Base-by-base conservation (phyloP, 2,888 invertebrate genomes). In the Drosophila fulvimacula region DNA sequence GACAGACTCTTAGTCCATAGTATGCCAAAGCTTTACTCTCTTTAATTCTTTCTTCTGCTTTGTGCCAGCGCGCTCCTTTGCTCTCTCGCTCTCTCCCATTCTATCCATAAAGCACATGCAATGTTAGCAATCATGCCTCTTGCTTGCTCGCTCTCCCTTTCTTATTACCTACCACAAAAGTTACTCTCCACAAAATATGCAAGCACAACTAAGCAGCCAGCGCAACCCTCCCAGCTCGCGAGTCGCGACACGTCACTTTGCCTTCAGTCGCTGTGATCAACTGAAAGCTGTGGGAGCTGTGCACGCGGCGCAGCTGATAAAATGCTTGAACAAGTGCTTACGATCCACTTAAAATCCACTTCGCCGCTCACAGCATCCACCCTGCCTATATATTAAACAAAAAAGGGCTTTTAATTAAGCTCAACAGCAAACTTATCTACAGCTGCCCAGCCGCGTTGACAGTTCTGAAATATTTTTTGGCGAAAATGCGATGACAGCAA, bases 391-490 rank as follows among this genome's bases (percentile, higher is more conserved):
- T 7, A 27, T n/a, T 34, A 36, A 48, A 13, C 48, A 32, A 61
- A 63, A 52, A 71, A 53, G 53, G 55, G 64, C 52, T 72, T 65
- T 72, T 72, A 82, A 85, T 85, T 82, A 72, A 76, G 69, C 69
- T 69, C 55, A 76, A 65, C 62, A 27, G 58, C 76, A 72, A 72
- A 82, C 85, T 82, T 76, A 76, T 79, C 73, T 69, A 53, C 39
- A 24, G 36, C 60, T 49, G 51, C 34, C 30, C 67, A 69, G 65
- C 27, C 27, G 39, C 42, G 65, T 52, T 72, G 64, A 67, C 80
- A 82, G 66, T 74, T 82, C 74, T 82, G 68, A 85, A 68, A 79
- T 79, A 60, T 75, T 70, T 79, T 73, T 65, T 46, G 65, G 67
- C 64, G 75, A 73, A 79, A 79, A 64, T 67, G 56, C 62, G 51